Evolutionary conservation across 2,113 vertebrate genomes (phyloP), one percentile per base, ranked within the genome.

Genomic region (Xiphias gladius): DNA sequence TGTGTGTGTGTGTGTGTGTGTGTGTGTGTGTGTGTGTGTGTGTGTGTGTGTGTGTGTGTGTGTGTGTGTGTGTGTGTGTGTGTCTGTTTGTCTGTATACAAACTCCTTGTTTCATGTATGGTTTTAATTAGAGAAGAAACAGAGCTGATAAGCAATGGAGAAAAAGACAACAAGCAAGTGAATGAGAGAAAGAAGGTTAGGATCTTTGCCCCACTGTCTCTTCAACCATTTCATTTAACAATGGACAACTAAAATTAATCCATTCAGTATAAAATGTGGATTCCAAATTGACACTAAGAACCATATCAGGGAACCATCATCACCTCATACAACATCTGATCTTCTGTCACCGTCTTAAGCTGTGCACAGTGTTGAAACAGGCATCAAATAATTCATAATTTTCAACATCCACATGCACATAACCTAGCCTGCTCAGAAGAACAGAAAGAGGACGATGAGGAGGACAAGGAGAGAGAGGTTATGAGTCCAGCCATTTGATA

Each of bases 91-190:
- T 75, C 20, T 80, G 64, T 83, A 65, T 80, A 73, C 68, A 96
- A 96, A 96, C 96, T 94, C 83, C 88, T 87, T 86, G 91, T 92
- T 91, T 95, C 95, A 95, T 95, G 93, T 95, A 84, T 73, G 95
- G 93, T 96, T 97, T 97, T 97, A 98, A 98, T 98, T 98, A 98
- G 96, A 93, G 92, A 90, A 94, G 96, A 96, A 96, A 95, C 93
- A 88, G 92, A 95, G 94, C 90, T 91, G 95, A 96, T 95, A 95
- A 96, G 95, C 92, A 94, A 96, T 70, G 94, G 84, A 76, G 86
- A 83, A 89, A 78, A 71, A 80, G 67, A 66, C 54, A 83, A 79
- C 1, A 74, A 58, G 67, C 41, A 11, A 85, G 85, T 87, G 64
- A 89, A 83, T 89, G 81, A 87, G 50, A 76, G 37, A 57, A 63